phyloP scores from a whole-genome alignment of 2,797 vertebrate species.

The Rhyacichthys aspro region DNA sequence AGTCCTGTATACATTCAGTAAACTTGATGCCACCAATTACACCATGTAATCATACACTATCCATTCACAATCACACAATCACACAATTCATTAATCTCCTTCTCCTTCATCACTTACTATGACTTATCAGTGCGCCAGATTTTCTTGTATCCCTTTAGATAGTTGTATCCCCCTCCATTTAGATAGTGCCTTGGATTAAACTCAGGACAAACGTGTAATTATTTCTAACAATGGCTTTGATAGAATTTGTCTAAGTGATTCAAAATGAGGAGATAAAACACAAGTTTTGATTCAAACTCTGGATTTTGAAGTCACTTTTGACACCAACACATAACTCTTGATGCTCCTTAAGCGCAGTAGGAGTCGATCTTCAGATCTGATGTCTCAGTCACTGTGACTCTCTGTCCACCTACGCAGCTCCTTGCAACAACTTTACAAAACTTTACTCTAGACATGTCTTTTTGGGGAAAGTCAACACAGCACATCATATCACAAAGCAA shows the following conservation, averaged over 20 bases:
- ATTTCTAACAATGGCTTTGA: neutral
- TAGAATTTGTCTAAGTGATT: neutral
- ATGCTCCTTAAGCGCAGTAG: conserved; percentile 1
- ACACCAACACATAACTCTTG: neutral
- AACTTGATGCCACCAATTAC: too few species aligned
- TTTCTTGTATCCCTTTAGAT: too few species aligned
- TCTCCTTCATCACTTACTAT: too few species aligned
- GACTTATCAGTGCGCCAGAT: too few species aligned
- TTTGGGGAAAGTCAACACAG: neutral
- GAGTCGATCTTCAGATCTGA: conserved; percentile 14
- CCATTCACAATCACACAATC: too few species aligned
- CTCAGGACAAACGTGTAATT: too few species aligned
- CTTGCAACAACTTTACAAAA: conserved; percentile 12
- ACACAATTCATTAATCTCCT: too few species aligned
- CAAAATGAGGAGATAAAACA: neutral
- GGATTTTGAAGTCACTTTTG: neutral
- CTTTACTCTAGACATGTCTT: conserved; percentile 5
- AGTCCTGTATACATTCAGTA: too few species aligned
- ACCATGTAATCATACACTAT: too few species aligned
- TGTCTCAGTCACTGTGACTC: neutral
- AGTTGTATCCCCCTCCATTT: too few species aligned
- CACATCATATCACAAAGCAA: too few species aligned
- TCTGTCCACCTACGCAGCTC: conserved; percentile 41
- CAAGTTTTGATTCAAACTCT: neutral
- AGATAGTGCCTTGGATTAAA: too few species aligned